phyloP scores from a whole-genome alignment of 1,140 invertebrate genomes.

The Vollenhovia emeryi region DNA sequence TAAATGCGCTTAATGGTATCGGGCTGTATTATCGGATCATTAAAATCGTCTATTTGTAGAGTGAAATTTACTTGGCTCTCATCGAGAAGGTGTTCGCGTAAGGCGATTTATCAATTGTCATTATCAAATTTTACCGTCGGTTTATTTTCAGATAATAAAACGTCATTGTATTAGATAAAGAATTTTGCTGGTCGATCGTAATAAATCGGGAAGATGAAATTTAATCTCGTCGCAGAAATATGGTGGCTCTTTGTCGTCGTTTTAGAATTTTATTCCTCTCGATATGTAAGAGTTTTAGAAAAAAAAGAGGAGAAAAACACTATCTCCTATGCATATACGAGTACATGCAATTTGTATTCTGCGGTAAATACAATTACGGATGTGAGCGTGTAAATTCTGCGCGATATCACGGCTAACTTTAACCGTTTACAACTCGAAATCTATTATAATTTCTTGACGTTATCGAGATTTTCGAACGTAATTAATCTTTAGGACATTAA shows the following conservation, averaged over 20 bases:
- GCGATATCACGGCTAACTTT: neutral
- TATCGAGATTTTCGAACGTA: neutral
- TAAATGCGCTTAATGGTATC: neutral
- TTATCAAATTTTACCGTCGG: neutral
- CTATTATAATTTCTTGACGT: neutral
- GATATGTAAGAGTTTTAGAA: neutral
- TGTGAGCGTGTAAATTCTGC: neutral
- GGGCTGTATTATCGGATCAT: neutral
- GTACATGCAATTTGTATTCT: neutral
- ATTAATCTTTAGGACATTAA: slow-evolving; percentile 17
- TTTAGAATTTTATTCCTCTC: neutral
- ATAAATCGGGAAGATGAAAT: slow-evolving; percentile 3
- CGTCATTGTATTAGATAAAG: neutral
- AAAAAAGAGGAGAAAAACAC: neutral
- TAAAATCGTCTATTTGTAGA: neutral
- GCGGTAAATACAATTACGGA: neutral
- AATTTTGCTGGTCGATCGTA: neutral
- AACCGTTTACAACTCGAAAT: neutral
- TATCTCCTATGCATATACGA: no score
- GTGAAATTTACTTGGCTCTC: neutral
- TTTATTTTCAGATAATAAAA: neutral
- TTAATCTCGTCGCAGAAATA: neutral
- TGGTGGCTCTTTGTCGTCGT: neutral
- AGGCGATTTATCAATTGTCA: neutral
- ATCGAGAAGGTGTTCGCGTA: neutral